Evolutionary conservation across 2,888 invertebrate genomes (phyloP), one percentile per base, ranked within the genome.

Genomic region (Apamea anceps): DNA sequence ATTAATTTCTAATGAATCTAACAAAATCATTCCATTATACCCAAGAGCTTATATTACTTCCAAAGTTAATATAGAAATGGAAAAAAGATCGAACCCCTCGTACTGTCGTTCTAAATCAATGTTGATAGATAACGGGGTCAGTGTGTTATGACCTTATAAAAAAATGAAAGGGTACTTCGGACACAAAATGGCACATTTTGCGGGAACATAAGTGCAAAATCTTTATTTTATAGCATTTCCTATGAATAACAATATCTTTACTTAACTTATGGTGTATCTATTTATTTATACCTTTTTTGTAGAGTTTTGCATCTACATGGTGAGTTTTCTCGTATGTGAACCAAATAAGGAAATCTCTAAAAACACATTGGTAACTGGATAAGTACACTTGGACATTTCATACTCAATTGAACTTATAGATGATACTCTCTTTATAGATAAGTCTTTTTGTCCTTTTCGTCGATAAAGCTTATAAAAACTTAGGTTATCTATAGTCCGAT

Each of bases 171-270:
- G 42, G n/a, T 66, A 12, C 68, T 83, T 57, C 2, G 8, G 18
- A 42, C 48, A 37, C 13, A 82, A 77, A 65, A 18, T 70, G n/a
- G 21, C 48, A 77, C 18, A 83, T 65, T 83, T 32, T 71, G 12
- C 15, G 32, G 25, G 42, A 25, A 42, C 21, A 6, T 78, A 71
- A 81, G 66, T 78, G 70, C 42, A 66, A 60, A 78, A 78, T 81
- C 81, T 45, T 83, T 60, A 77, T 81, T 81, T 81, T 83, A 71
- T 83, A 63, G 37, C n/a, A 77, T n/a, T 65, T 77, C 3, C 21
- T 15, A 65, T 65, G 21, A 48, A 57, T 28, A 63, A 42, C 21
- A 1, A 54, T 32, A 37, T 62, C 21, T 63, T 45, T 42, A 25
- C 15, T 48, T 25, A 28, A 28, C n/a, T n/a, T 72, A 57, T 13